Conservation (phyloP, 64 coral and sea anemone genomes). For the Porites lutea region DNA sequence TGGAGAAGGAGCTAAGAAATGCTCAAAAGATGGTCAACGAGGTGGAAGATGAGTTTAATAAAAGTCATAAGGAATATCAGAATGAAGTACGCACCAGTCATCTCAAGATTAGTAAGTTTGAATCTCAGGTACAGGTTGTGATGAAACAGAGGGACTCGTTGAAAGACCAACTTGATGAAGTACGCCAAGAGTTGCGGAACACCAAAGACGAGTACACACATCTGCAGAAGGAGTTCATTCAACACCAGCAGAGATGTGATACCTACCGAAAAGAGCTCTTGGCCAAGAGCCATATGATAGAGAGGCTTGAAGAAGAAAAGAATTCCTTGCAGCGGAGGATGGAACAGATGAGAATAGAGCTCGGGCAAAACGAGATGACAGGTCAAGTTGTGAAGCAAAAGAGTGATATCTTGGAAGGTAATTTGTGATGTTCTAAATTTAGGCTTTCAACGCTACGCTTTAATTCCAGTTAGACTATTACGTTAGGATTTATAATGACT, state of each 20-base stretch:
- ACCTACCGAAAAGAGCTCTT: constrained; percentile 86
- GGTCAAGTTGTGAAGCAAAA: constrained; percentile 64
- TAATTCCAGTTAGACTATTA: too few species aligned
- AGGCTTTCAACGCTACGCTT: not conserved
- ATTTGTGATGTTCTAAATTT: not conserved
- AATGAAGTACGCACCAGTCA: constrained; percentile 80
- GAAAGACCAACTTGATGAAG: constrained; percentile 79
- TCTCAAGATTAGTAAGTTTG: constrained; percentile 83
- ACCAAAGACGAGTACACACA: constrained; percentile 79
- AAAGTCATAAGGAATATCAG: constrained; percentile 58
- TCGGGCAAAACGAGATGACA: constrained; percentile 70
- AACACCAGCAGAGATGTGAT: constrained; percentile 92
- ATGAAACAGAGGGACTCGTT: constrained; percentile 89
- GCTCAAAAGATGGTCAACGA: constrained; percentile 59
- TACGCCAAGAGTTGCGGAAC: constrained; percentile 70
- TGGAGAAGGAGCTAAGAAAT: constrained; percentile 66
- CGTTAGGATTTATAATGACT: too few species aligned
- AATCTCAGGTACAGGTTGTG: constrained; percentile 86
- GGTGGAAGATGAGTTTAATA: constrained; percentile 66
- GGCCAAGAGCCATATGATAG: constrained; percentile 73
- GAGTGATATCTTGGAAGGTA: constrained; percentile 67
- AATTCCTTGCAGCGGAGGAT: constrained; percentile 50
- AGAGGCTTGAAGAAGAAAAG: constrained; percentile 78
- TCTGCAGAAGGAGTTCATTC: constrained; percentile 89
- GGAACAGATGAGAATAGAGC: constrained; percentile 59